Conservation (phyloP, 2,888 invertebrate species). For the Oegoconia quadripuncta region DNA sequence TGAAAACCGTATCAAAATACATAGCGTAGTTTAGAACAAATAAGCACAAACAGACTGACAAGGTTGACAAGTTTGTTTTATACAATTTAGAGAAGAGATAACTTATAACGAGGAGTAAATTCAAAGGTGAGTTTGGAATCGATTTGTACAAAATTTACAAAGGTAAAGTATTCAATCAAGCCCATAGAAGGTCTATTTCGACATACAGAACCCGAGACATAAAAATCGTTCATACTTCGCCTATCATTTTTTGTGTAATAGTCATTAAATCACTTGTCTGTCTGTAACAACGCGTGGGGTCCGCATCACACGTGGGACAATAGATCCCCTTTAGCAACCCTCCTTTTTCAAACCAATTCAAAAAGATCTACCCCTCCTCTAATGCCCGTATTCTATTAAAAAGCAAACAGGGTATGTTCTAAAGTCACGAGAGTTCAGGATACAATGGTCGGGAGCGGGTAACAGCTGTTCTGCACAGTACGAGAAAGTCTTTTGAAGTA, state of each 20-base stretch:
- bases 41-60: too few species aligned
- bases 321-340: conserved; percentile 46
- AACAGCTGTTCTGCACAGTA: conserved; percentile 53
- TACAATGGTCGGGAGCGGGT: conserved; percentile 30
- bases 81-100: too few species aligned
- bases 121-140: too few species aligned
- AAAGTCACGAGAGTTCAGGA: conserved; percentile 27
- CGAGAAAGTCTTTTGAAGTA: conserved; percentile 55
- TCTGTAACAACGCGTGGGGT: conserved; percentile 65
- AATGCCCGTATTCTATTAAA: conserved; percentile 6
- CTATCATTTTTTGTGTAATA: conserved; percentile 41
- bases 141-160: too few species aligned
- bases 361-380: conserved; percentile 27
- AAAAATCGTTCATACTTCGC: neutral
- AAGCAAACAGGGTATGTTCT: conserved; percentile 16
- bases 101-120: too few species aligned
- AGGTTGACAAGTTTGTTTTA: too few species aligned
- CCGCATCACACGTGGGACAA: conserved; percentile 61
- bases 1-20: too few species aligned
- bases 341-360: conserved; percentile 29
- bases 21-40: too few species aligned
- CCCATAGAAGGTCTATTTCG: neutral
- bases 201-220: neutral
- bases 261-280: conserved; percentile 67
- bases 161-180: too few species aligned